Conservation (phyloP, 2,797 vertebrate genomes). For the Anniella stebbinsi region DNA sequence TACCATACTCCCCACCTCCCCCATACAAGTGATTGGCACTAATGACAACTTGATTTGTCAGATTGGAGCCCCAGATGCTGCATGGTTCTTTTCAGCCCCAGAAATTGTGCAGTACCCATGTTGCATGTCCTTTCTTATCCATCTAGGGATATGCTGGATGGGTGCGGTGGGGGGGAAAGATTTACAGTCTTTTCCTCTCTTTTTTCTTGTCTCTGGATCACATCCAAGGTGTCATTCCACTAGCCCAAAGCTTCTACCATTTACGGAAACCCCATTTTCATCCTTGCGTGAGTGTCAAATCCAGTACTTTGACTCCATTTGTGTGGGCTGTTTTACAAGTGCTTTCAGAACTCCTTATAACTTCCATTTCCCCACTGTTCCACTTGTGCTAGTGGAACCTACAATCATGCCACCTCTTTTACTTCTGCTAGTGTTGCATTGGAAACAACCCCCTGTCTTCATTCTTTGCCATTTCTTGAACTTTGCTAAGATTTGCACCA, state of each 20-base stretch:
- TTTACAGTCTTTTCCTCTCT: background rate
- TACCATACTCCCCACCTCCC: background rate
- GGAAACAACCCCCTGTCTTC: fast-evolving
- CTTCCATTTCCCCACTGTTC: background rate
- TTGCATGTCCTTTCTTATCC: background rate
- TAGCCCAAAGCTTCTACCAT: background rate
- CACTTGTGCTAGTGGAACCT: background rate
- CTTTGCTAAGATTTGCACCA: background rate
- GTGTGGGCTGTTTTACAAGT: background rate
- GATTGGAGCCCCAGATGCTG: background rate
- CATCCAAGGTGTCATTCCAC: background rate
- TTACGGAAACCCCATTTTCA: background rate
- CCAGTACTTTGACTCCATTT: background rate
- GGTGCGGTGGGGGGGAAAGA: no score
- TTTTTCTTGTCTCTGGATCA: background rate
- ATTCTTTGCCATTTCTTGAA: fast-evolving
- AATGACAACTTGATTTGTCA: background rate
- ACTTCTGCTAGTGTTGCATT: background rate
- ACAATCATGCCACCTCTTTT: no score
- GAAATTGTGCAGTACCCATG: background rate
- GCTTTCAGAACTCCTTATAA: background rate
- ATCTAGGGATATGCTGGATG: background rate
- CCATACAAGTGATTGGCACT: background rate
- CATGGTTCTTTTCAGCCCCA: background rate
- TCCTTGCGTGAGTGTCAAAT: background rate